Conservation (phyloP, 2,797 vertebrate species). For the Intellagama lesueurii region DNA sequence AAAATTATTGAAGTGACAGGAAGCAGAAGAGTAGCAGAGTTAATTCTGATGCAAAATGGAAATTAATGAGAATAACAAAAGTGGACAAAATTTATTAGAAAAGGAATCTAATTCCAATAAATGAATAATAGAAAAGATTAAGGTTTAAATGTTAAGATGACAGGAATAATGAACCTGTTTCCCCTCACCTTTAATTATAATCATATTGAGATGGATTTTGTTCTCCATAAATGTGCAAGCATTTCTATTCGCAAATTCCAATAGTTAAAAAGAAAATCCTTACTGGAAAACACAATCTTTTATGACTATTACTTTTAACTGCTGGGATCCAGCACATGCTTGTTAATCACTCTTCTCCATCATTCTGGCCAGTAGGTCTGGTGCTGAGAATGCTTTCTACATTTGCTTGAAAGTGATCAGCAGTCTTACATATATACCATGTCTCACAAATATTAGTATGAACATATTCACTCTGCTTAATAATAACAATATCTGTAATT, state of each 20-base stretch:
- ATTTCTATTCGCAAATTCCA: neutral
- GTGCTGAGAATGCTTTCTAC: slow-evolving; percentile 40
- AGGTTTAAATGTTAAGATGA: neutral
- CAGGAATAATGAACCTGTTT: neutral
- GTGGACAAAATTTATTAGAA: neutral
- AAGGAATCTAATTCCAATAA: neutral
- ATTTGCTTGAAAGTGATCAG: slow-evolving; percentile 44
- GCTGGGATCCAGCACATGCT: neutral
- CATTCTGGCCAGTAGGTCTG: slow-evolving; percentile 8
- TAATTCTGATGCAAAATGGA: neutral
- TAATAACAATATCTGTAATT: slow-evolving; percentile 55
- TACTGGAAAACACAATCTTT: neutral
- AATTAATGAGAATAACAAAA: neutral
- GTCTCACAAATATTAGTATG: slow-evolving; percentile 48
- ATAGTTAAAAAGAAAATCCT: neutral
- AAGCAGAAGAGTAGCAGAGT: neutral
- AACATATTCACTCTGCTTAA: slow-evolving; percentile 42
- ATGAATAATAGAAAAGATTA: neutral
- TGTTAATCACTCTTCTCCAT: slow-evolving; percentile 9
- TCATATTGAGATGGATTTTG: neutral
- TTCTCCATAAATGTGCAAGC: neutral
- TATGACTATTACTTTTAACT: neutral
- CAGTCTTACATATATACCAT: slow-evolving; percentile 35
- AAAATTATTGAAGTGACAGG: neutral
- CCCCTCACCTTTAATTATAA: neutral